Evolutionary conservation across 2,888 invertebrate species (phyloP).

Genomic region (Anagyrus pseudococci): DNA sequence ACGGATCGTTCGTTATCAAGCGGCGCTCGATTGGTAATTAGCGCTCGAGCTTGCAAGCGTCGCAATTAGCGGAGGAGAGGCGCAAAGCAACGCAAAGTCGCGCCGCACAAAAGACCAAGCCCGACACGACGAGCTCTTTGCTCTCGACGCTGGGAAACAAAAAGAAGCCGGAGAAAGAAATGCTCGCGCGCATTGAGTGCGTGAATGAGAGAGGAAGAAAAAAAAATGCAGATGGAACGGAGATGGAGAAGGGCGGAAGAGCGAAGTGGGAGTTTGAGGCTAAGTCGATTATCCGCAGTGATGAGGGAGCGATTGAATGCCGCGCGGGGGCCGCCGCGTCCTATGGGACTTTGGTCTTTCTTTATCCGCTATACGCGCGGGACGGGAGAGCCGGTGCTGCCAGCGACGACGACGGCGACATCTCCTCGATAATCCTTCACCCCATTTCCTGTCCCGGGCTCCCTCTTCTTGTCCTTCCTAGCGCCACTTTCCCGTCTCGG

Average conservation of each 20-base stretch:
- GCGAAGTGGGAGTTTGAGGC: conserved; percentile 20
- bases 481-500: background rate
- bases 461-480: conserved; percentile 1
- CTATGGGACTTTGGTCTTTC: too few species aligned
- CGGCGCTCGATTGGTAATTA: background rate
- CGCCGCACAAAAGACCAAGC: too few species aligned
- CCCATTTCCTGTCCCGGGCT: conserved; percentile 15
- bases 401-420: background rate
- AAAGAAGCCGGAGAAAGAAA: background rate
- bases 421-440: conserved; percentile 27
- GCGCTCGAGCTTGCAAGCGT: background rate
- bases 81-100: too few species aligned
- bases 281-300: conserved; percentile 34
- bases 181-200: too few species aligned
- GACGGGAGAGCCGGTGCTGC: too few species aligned
- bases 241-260: background rate
- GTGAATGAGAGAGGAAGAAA: conserved; percentile 1
- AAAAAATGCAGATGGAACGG: background rate
- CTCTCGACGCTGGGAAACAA: background rate
- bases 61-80: background rate
- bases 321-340: too few species aligned
- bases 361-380: too few species aligned
- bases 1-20: too few species aligned
- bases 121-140: too few species aligned
- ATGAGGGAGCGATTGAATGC: background rate